Percentiles rank a stretch among this genome's conserved stretches.
phyloP scores from a whole-genome alignment of 2,888 invertebrate species.

The Limnephilus marmoratus region DNA sequence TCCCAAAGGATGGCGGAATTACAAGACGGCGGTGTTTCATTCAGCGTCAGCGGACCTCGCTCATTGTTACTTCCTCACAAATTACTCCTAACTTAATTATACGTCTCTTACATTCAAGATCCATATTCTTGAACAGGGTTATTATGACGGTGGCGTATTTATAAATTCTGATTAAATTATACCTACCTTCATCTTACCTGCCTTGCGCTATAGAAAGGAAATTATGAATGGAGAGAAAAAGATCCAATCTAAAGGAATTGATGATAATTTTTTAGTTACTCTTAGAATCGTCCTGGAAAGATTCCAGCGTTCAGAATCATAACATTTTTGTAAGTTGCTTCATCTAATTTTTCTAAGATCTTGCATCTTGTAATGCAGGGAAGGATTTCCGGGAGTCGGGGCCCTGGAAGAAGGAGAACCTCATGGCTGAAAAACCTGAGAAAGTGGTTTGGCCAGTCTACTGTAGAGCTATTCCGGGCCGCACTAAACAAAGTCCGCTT shows the following conservation, averaged over 20 bases:
- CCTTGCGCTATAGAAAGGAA: not conserved
- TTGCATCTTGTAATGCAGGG: too few relatives aligned
- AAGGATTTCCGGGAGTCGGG: too few relatives aligned
- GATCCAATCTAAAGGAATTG: not conserved
- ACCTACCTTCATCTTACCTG: not conserved
- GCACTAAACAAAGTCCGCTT: too few relatives aligned
- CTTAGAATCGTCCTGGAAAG: not conserved
- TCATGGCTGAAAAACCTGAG: too few relatives aligned
- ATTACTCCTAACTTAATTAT: conserved; percentile 51
- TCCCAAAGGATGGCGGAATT: conserved; percentile 45
- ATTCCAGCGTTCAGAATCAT: not conserved
- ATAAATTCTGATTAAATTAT: not conserved
- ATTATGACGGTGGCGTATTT: not conserved
- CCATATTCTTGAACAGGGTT: conserved; percentile 8
- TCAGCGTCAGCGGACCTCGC: conserved; percentile 43
- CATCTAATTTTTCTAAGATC: too few relatives aligned
- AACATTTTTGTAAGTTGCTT: not conserved
- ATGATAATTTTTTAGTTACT: not conserved
- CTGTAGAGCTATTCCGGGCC: too few relatives aligned
- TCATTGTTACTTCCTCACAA: conserved; percentile 48
- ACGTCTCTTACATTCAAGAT: conserved; percentile 10
- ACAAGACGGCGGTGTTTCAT: conserved; percentile 45
- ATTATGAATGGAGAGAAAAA: not conserved
- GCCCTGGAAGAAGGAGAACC: too few relatives aligned
- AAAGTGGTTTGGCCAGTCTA: too few relatives aligned